Evolutionary conservation across 2,797 vertebrate species (phyloP), one percentile per base, ranked within the genome.

Genomic region (Mastacembelus armatus): DNA sequence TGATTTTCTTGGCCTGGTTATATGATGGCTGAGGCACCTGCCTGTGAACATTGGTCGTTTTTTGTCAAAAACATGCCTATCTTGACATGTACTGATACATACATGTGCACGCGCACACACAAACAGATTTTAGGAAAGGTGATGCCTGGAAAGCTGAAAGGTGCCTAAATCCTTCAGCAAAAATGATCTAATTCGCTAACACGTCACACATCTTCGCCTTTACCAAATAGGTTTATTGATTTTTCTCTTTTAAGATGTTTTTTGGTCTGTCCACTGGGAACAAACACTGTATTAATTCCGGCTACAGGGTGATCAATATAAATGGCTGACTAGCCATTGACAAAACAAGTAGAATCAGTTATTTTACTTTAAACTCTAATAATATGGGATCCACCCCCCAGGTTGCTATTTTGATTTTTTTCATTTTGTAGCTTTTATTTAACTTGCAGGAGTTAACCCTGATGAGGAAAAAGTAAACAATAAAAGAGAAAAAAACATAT

Each of bases 1-100:
- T 82, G 87, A 92, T 92, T 90, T 90, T 66, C 39, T 55, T 43
- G 54, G 51, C 69, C 72, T 74, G 68, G 80, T 80, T 80, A 48
- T 74, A 64, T 77, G 81, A 85, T 22, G 72, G 80, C 71, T 47
- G 35, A 73, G 78, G 24, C 63, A 49, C 40, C 76, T 55, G 51
- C 68, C 7, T 66, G 52, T 76, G 69, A 83, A 80, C 58, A 30
- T 81, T 78, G n/a, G 73, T 36, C 27, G 33, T 22, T 45, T 52
- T 48, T 35, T 40, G 30, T 48, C 39, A 33, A 64, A 50, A 32
- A 26, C 36, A 21, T 12, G 24, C 7, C 43, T 48, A 7, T 15
- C 35, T 47, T 32, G 7, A 75, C 44, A 32, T 2, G 2, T 22
- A 18, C 4, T 2, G 18, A 61, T 30, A 42, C 43, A 36, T 32